Percentiles rank a stretch among this genome's conserved stretches.
Conservation (phyloP, 2,113 vertebrate genomes). For the Anolis carolinensis region DNA sequence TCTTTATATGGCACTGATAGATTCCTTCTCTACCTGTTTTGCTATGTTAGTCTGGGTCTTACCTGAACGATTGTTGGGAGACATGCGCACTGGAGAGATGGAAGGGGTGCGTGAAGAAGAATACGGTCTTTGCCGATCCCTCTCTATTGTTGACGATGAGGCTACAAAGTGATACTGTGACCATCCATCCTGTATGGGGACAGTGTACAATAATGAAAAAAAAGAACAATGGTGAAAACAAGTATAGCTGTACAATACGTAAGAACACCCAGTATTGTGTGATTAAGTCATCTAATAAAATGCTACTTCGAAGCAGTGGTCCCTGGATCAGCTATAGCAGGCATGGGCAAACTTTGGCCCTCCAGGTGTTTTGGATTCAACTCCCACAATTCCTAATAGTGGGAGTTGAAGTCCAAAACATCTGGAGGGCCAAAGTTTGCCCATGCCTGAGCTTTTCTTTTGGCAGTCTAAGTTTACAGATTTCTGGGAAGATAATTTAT, state of each 20-base stretch:
- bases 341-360: too few species aligned
- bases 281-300: not conserved
- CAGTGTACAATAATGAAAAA: not conserved
- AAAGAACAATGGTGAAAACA: not conserved
- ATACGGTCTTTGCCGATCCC: conserved; percentile 96
- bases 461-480: not conserved
- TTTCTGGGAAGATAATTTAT: not conserved
- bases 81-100: conserved; percentile 95
- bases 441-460: not conserved
- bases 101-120: conserved; percentile 97
- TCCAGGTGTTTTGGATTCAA: too few species aligned
- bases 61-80: conserved; percentile 99
- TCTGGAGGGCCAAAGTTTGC: too few species aligned
- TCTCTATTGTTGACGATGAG: conserved; percentile 96
- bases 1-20: fast-evolving
- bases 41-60: conserved; percentile 27
- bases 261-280: not conserved
- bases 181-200: conserved; percentile 89
- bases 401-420: too few species aligned
- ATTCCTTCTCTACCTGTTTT: not conserved
- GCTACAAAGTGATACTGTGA: conserved; percentile 98
- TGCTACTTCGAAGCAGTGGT: too few species aligned
- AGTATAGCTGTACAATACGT: fast-evolving
- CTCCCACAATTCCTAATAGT: too few species aligned
- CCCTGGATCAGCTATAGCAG: too few species aligned